Conservation (phyloP, 2,888 invertebrate genomes). For the Scaptomyza polygonia region DNA sequence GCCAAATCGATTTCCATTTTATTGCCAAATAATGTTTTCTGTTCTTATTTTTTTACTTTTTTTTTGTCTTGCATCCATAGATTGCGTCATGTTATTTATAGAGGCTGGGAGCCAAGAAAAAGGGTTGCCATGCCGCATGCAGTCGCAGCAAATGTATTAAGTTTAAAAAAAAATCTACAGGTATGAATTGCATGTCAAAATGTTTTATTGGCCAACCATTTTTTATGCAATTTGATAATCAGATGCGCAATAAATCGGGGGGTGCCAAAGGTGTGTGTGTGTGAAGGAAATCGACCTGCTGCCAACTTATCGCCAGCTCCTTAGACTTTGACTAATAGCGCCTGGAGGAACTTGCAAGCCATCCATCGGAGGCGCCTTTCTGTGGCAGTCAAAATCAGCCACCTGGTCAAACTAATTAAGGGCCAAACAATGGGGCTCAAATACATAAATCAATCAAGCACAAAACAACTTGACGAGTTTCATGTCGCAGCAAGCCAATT, state of each 20-base stretch:
- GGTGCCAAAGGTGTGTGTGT: constrained; percentile 15
- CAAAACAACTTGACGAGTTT: constrained; percentile 75
- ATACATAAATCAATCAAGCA: constrained; percentile 74
- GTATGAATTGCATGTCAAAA: constrained; percentile 81
- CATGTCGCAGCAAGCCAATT: constrained; percentile 40
- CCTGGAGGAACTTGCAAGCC: constrained; percentile 1
- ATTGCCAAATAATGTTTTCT: constrained; percentile 80
- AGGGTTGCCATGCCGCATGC: constrained; percentile 23
- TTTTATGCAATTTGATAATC: constrained; percentile 79
- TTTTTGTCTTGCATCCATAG: constrained; percentile 50
- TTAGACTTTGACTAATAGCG: constrained; percentile 70
- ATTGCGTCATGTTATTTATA: constrained; percentile 83
- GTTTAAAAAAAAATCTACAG: constrained; percentile 39
- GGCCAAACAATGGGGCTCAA: constrained; percentile 67
- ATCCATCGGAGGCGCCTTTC: neutral
- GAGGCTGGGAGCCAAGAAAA: constrained; percentile 40
- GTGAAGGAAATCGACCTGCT: constrained; percentile 24
- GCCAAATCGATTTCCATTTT: constrained; percentile 77
- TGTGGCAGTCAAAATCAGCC: constrained; percentile 30
- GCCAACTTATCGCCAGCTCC: constrained; percentile 65
- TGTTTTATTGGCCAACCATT: constrained; percentile 81
- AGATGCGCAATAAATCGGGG: constrained; percentile 69
- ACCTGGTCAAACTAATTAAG: constrained; percentile 78
- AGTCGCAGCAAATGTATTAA: constrained; percentile 21
- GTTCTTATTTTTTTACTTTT: neutral